Conservation (phyloP, 2,888 invertebrate genomes). For the Pachliopta kotzebuea region DNA sequence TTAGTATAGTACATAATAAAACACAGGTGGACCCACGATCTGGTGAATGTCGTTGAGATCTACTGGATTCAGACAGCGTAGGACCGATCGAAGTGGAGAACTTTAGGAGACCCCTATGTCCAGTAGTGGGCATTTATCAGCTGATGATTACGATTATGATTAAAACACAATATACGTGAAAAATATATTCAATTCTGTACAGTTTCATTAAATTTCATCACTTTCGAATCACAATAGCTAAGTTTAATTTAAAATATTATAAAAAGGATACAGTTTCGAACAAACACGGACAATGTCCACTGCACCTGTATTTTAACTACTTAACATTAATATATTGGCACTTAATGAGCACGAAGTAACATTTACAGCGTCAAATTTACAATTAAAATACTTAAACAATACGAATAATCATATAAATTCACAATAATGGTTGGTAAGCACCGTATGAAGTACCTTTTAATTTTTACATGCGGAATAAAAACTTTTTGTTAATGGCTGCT, state of each 20-base stretch:
- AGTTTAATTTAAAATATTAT: conserved; percentile 38
- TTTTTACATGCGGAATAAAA: background rate
- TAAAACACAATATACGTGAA: conserved; percentile 44
- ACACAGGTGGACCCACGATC: no score
- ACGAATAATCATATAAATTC: conserved; percentile 40
- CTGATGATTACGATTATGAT: no score
- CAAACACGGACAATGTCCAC: conserved; percentile 42
- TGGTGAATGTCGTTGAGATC: no score
- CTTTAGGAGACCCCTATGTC: no score
- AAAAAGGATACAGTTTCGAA: conserved; percentile 37
- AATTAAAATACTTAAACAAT: conserved; percentile 33
- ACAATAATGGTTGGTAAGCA: conserved; percentile 9
- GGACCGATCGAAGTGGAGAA: no score
- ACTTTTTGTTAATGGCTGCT: background rate
- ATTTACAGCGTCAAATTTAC: conserved; percentile 45
- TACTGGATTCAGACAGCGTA: no score
- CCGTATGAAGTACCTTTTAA: conserved; percentile 1
- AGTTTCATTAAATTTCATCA: conserved; percentile 50
- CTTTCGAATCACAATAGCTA: conserved; percentile 60
- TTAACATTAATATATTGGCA: conserved; percentile 68
- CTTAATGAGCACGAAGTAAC: conserved; percentile 66
- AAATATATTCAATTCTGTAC: conserved; percentile 54
- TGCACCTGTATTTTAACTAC: conserved; percentile 50
- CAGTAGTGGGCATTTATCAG: no score
- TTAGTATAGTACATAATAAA: no score